A percentile compares a stretch with the other conserved stretches of the same genome.
These are phyloP conservation scores for Hemicentrotus pulcherrimus DNA, from an alignment of 35 echinoderm and acorn worm species.

Conservation along the genomic window DNA sequence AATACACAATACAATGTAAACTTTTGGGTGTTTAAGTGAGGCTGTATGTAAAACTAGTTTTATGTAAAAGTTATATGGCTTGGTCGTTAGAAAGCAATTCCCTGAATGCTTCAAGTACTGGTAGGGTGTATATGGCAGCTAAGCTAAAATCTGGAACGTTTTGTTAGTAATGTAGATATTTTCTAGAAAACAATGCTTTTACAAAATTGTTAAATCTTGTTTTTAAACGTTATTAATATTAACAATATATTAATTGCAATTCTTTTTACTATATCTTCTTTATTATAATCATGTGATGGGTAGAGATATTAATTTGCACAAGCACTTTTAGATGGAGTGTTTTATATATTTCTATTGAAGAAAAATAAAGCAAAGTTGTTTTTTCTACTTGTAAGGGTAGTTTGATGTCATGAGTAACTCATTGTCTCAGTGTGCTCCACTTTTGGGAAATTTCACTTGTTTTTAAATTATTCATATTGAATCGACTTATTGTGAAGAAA, in stretches of 20 bases:
- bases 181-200: too few relatives aligned
- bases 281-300: not conserved
- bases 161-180: too few relatives aligned
- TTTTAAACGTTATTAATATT: too few relatives aligned
- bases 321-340: not conserved
- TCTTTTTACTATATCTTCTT: too few relatives aligned
- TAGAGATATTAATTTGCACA: not conserved
- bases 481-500: not conserved
- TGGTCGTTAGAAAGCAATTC: not conserved
- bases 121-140: not conserved
- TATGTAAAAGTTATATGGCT: too few relatives aligned
- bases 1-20: not conserved
- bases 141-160: not conserved
- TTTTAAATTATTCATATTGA: not conserved
- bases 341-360: constrained; percentile 12
- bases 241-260: too few relatives aligned
- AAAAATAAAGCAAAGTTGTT: not conserved
- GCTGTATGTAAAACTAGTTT: too few relatives aligned
- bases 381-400: not conserved
- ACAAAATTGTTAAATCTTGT: too few relatives aligned
- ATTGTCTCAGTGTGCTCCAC: not conserved
- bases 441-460: not conserved
- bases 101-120: not conserved
- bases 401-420: not conserved
- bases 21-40: too few relatives aligned